Conservation (phyloP, 2,888 invertebrate species). For the Amphipoea oculea region DNA sequence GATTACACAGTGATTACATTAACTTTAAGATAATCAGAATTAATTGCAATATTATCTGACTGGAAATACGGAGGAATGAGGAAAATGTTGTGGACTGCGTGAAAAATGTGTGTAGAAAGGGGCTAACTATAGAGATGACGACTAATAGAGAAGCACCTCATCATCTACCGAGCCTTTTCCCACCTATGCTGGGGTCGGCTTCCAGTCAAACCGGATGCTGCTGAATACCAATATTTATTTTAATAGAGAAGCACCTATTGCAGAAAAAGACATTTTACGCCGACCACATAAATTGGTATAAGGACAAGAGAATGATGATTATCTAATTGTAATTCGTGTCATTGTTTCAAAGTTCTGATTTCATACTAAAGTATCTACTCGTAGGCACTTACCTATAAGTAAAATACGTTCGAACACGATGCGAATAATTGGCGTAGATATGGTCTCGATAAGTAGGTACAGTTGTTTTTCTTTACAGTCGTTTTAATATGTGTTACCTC, state of each 20-base stretch:
- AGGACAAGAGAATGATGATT: no score
- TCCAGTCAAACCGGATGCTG: not conserved
- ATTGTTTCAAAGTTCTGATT: not conserved
- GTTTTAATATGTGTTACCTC: not conserved
- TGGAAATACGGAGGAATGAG: not conserved
- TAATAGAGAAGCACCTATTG: no score
- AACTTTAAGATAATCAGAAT: slow-evolving; percentile 23
- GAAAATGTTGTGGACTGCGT: not conserved
- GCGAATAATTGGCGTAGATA: not conserved
- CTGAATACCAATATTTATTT: not conserved
- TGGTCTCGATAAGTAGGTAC: not conserved
- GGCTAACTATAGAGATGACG: not conserved
- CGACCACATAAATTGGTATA: no score
- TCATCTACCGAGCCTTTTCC: no score
- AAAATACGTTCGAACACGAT: no score
- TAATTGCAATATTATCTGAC: slow-evolving; percentile 17
- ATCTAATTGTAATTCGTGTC: not conserved
- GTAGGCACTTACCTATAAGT: not conserved
- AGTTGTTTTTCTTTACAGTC: not conserved
- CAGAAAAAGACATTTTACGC: no score
- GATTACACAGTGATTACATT: slow-evolving; percentile 29
- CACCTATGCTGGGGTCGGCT: not conserved
- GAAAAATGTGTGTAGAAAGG: not conserved
- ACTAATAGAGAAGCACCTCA: not conserved
- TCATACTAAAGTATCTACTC: not conserved